Percentiles rank a stretch among this genome's conserved stretches.
Conservation (phyloP, 2,797 vertebrate species). For the Pangasius djambal region DNA sequence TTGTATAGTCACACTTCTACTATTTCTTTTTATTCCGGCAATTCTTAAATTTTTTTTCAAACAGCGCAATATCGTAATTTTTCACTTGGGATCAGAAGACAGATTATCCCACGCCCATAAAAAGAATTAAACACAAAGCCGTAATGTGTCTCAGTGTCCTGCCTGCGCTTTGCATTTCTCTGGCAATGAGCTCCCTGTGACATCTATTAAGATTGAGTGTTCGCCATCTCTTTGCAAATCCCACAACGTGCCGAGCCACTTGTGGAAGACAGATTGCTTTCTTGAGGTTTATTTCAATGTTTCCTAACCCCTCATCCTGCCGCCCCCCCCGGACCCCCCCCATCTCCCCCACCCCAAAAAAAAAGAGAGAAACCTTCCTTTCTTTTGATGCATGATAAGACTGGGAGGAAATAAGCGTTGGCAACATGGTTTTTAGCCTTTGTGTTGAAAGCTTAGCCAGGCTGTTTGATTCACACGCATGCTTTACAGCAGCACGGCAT, state of each 20-base stretch:
- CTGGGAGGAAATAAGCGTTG: conserved; percentile 35
- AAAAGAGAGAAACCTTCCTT: background rate
- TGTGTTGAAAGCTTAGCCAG: conserved; percentile 53
- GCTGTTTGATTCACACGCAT: conserved; percentile 48
- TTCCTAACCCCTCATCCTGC: background rate
- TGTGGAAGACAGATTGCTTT: conserved; percentile 58
- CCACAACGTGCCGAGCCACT: conserved; percentile 29
- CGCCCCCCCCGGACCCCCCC: no score
- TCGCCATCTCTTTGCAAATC: conserved; percentile 48
- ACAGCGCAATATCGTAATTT: background rate
- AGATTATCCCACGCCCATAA: conserved; percentile 15
- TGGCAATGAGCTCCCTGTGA: conserved; percentile 36
- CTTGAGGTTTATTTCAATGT: conserved; percentile 57
- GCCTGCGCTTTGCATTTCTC: conserved; percentile 34
- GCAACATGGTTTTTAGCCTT: conserved; percentile 47
- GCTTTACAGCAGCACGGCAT: conserved; percentile 24
- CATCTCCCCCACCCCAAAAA: no score
- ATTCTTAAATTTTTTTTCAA: background rate
- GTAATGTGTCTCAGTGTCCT: conserved; percentile 1
- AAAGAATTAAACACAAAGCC: conserved; percentile 8
- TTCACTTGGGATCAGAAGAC: background rate
- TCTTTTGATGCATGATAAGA: conserved; percentile 47
- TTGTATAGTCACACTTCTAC: background rate
- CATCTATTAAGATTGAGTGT: conserved; percentile 49
- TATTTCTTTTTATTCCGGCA: background rate